phyloP scores from a whole-genome alignment of 2,797 vertebrate species.

The Octomys mimax region DNA sequence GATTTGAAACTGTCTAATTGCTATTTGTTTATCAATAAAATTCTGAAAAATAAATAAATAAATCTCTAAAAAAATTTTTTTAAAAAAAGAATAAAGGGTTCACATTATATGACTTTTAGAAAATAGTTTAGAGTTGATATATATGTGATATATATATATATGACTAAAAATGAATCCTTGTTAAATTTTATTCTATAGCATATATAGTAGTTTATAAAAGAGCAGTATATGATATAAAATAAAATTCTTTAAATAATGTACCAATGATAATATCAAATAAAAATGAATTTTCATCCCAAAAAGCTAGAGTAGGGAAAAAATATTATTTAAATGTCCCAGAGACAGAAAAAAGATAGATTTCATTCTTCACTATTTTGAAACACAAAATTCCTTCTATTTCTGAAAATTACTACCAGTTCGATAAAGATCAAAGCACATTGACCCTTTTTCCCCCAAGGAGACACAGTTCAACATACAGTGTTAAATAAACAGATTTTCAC shows the following conservation, averaged over 20 bases:
- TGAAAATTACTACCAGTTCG: not conserved
- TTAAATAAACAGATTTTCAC: not conserved
- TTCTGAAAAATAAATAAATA: too few species aligned
- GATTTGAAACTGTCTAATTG: too few species aligned
- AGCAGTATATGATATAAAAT: not conserved
- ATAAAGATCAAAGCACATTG: not conserved
- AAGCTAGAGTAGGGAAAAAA: not conserved
- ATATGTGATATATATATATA: not conserved
- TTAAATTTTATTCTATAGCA: not conserved
- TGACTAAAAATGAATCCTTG: not conserved
- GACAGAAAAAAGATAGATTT: not conserved
- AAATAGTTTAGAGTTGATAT: not conserved
- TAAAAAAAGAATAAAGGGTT: not conserved
- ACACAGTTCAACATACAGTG: not conserved
- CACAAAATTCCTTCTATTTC: not conserved
- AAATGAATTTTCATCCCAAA: conserved; percentile 10
- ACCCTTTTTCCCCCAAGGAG: not conserved
- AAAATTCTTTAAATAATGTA: conserved; percentile 18
- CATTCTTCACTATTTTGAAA: not conserved
- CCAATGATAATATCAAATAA: conserved; percentile 30
- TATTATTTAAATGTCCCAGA: conserved; percentile 19
- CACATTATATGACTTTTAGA: not conserved
- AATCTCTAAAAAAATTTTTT: too few species aligned
- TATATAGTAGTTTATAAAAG: not conserved
- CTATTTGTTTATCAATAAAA: too few species aligned